Evolutionary conservation across 1,140 invertebrate genomes (phyloP), one percentile per base, ranked within the genome.

Genomic region (Atta cephalotes): DNA sequence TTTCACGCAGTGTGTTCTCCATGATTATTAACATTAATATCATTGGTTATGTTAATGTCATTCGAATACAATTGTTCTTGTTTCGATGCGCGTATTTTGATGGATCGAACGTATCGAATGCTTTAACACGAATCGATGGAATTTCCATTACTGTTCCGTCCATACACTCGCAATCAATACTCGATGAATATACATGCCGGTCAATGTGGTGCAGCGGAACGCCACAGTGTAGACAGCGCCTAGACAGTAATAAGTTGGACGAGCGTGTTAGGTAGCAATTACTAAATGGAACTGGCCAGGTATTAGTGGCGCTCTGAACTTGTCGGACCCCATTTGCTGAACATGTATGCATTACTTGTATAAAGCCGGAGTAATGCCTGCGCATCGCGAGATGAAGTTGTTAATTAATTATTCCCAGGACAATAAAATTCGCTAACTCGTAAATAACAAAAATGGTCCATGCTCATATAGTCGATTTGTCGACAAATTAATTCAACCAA

Each of bases 231-330:
- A 81, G 79, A 81, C 79, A 81, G 79, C 66, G 51, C 51, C 66
- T 81, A 81, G 79, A 81, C 79, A 72, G 79, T 81, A 81, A 81
- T 81, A 81, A 81, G 79, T 81, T 81, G 79, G 79, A 81, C 66
- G 79, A 81, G 79, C 51, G 49, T 58, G 79, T 81, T 72, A 81
- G 79, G 51, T 81, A 81, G 79, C 79, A 81, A 81, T 81, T 81
- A 81, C 79, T 72, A 81, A 81, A 81, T 81, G 79, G 79, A 81
- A 72, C 66, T 72, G 79, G 79, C 66, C 79, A 81, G 66, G 79
- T 81, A 81, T 81, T 71, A 81, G 79, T 51, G 79, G 79, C 51
- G 79, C 31, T 25, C 79, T 81, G 79, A 81, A 81, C 79, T 81
- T 81, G 79, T 81, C 79, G 66, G 79, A 58, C 79, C 65, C 35